Conservation (phyloP, 1,140 invertebrate genomes). For the Lordiphosa mommai region DNA sequence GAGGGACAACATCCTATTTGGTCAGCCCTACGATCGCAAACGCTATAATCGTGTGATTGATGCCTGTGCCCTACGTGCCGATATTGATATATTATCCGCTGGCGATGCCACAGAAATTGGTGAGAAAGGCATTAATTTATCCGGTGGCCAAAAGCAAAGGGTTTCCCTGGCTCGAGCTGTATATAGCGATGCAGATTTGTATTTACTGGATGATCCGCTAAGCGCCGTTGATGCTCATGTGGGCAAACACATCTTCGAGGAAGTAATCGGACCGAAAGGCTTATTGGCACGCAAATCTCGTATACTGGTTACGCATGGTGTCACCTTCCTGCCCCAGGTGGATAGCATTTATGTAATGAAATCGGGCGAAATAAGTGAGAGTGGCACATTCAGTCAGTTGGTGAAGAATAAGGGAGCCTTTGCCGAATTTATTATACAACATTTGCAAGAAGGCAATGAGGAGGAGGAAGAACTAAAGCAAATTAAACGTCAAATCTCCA, state of each 20-base stretch:
- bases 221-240: slow-evolving; percentile 89
- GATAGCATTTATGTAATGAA: slow-evolving; percentile 93
- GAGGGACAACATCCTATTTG: slow-evolving; percentile 94
- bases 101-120: slow-evolving; percentile 96
- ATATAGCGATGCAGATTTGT: slow-evolving; percentile 87
- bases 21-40: slow-evolving; percentile 84
- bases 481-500: slow-evolving; percentile 87
- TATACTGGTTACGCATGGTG: slow-evolving; percentile 93
- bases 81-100: slow-evolving; percentile 92
- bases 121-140: slow-evolving; percentile 89
- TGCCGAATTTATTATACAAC: slow-evolving; percentile 90
- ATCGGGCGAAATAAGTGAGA: slow-evolving; percentile 91
- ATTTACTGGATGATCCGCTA: slow-evolving; percentile 90
- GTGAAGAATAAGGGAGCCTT: slow-evolving; percentile 90
- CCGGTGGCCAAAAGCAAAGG: slow-evolving; percentile 91
- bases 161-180: slow-evolving; percentile 87
- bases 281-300: slow-evolving; percentile 90
- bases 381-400: slow-evolving; percentile 90
- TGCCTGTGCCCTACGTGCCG: slow-evolving; percentile 90
- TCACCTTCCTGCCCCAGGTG: slow-evolving; percentile 92
- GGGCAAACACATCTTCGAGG: slow-evolving; percentile 85
- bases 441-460: slow-evolving; percentile 86
- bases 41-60: slow-evolving; percentile 91
- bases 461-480: slow-evolving; percentile 85
- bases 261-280: slow-evolving; percentile 89